phyloP scores from a whole-genome alignment of 2,888 invertebrate species.

The Drosophila quasianomalipes region DNA sequence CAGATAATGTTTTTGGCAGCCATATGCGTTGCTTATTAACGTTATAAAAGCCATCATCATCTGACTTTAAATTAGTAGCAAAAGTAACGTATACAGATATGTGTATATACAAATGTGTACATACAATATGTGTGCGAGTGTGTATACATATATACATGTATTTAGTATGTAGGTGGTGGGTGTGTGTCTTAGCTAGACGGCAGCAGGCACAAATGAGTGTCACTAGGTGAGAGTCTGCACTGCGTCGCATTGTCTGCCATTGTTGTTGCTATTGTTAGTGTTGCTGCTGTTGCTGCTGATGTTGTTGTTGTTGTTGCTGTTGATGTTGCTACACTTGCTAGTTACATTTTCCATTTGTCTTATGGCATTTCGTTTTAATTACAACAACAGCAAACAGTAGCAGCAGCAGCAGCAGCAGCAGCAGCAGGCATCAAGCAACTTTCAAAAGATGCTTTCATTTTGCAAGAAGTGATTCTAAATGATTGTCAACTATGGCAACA shows the following conservation, averaged over 20 bases:
- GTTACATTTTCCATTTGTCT: conserved; percentile 81
- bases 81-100: conserved; percentile 35
- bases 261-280: conserved; percentile 37
- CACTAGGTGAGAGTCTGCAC: conserved; percentile 76
- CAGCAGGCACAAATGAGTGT: conserved; percentile 73
- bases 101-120: conserved; percentile 1
- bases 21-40: conserved; percentile 51
- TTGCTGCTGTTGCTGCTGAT: conserved; percentile 48
- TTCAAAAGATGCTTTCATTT: conserved; percentile 81
- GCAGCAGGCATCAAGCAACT: conserved; percentile 65
- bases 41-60: conserved; percentile 35
- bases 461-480: conserved; percentile 81
- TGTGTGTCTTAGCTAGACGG: conserved; percentile 40
- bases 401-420: conserved; percentile 21
- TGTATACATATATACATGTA: background rate
- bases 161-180: conserved; percentile 27
- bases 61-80: conserved; percentile 64
- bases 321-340: conserved; percentile 69
- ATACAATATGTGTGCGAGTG: background rate
- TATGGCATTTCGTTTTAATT: conserved; percentile 81
- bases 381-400: conserved; percentile 68
- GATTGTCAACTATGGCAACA: conserved; percentile 81
- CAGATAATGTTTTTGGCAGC: conserved; percentile 59
- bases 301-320: conserved; percentile 40
- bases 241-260: conserved; percentile 60